Percentiles rank a stretch among this genome's conserved stretches.
These are phyloP conservation scores for Sphaerodactylus townsendi DNA, from an alignment of 2,113 vertebrate species.

Conservation along the genomic window DNA sequence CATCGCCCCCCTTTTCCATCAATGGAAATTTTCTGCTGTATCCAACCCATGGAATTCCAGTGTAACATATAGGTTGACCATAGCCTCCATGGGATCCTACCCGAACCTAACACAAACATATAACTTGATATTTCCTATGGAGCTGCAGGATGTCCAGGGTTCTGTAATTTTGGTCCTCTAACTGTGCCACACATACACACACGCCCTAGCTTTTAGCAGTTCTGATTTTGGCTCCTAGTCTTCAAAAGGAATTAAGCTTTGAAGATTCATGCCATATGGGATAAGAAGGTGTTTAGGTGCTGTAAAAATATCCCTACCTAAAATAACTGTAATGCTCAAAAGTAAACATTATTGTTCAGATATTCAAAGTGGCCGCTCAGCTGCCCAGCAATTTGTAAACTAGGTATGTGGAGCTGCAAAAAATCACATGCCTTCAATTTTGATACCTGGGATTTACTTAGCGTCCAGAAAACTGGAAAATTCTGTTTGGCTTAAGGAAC, in stretches of 20 bases:
- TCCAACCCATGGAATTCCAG: no score
- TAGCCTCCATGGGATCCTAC: no score
- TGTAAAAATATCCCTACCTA: conserved; percentile 34
- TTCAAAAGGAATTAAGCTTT: not conserved
- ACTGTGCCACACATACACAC: no score
- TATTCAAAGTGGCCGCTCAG: not conserved
- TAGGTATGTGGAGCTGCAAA: conserved; percentile 36
- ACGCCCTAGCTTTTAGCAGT: not conserved
- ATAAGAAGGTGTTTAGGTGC: conserved; percentile 16
- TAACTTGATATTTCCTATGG: no score
- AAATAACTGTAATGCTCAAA: conserved; percentile 42
- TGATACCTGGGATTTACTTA: conserved; percentile 50
- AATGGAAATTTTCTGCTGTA: no score
- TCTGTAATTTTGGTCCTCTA: not conserved
- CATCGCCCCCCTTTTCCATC: no score
- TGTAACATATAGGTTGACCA: no score
- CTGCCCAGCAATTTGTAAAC: not conserved
- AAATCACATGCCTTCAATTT: conserved; percentile 42
- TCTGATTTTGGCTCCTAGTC: accelerated
- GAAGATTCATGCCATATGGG: not conserved
- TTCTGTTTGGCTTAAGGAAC: conserved; percentile 55
- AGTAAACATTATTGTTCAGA: conserved; percentile 53
- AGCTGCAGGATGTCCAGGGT: not conserved
- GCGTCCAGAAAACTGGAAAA: conserved; percentile 53
- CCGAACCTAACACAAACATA: no score